Base-by-base conservation (phyloP, 2,888 invertebrate genomes). In the Apeira syringaria region DNA sequence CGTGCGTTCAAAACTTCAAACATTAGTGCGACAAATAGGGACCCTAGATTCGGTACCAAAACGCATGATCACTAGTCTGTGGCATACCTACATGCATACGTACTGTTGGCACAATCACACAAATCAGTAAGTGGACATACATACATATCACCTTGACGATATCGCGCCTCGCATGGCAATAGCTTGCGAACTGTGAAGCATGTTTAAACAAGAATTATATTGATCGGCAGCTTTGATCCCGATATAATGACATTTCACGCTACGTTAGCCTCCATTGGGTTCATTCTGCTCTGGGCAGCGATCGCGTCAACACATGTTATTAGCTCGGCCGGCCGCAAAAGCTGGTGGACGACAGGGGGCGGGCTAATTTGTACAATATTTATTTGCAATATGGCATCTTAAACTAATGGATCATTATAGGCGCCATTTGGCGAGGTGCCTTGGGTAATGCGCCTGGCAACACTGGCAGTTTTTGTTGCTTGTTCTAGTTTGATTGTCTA, bases 311-410 rank as follows among this genome's bases (percentile, higher is more conserved):
- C 79, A 80, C 74, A 77, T 74, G 80, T 53, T 56, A 56, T 58
- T 56, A 62, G 42, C 61, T 57, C 40, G 18, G 31, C 34, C 40
- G 13, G 31, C 34, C 42, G 27, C 37, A 13, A 28, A 67, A 70
- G 74, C 86, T 86, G 85, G 79, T 83, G 79, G 64, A 61, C 65
- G 68, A 67, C 74, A 74, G 71, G 74, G 76, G 81, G 79, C 68
- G 51, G 65, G 65, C 74, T 86, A 86, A 88, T 87, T 87, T 79
- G 81, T 64, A 72, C 81, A 81, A 83, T 86, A 84, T 87, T 87
- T 87, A 86, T 86, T 80, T 64, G 80, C 87, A 81, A 80, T 60
- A 80, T 80, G 83, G 78, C 75, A 81, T 51, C 46, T 69, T 70
- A 69, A 71, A 74, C 78, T 78, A 79, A 81, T 78, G 69, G 75